Base-by-base conservation (phyloP, 64 coral and sea anemone species). In the Orbicella faveolata region DNA sequence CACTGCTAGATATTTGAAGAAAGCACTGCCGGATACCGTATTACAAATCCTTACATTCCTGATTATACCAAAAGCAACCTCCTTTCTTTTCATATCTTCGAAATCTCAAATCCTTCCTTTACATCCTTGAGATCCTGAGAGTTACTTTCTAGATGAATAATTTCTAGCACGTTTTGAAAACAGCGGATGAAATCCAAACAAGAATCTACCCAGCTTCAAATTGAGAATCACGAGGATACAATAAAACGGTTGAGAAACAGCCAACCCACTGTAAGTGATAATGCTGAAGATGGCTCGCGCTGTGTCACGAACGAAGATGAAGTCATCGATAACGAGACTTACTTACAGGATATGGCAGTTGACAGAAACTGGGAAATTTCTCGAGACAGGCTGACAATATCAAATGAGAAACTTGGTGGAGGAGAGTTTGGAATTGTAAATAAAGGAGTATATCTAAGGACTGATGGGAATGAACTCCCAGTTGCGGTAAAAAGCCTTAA, bases 401-500 rank as follows among this genome's bases (percentile, higher is more conserved):
- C 77, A 75, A 65, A 88, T 13, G 83, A 88, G 59, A 83, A 59
- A 18, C 88, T 96, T 10, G 95, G 95, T 1, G 78, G 39, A 36
- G 95, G 95, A 20, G 87, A 91, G 54, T 96, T 93, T 93, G 95
- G 91, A 2, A 62, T 85, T 2, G 95, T 96, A 11, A 78, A 77
- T 23, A 90, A 88, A 78, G 95, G 95, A 57, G 17, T 88, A 14
- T 96, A 96, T 80, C 23, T 55, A 23, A 68, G 95, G 36, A 83
- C 20, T 3, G 88, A 96, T 51, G 91, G 91, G n/a, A 88, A 83
- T 19, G 48, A 96, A 48, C 79, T 96, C 41, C 55, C 75, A 33
- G 95, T 96, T n/a, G 95, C 95, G 2, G 95, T 96, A 0, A 96
- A 96, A 76, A 63, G 25, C 74, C 77, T 96, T 0, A 96, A 93